Evolutionary conservation across 1,140 invertebrate genomes (phyloP), one percentile per base, ranked within the genome.

Genomic region (Dendrolimus punctatus): DNA sequence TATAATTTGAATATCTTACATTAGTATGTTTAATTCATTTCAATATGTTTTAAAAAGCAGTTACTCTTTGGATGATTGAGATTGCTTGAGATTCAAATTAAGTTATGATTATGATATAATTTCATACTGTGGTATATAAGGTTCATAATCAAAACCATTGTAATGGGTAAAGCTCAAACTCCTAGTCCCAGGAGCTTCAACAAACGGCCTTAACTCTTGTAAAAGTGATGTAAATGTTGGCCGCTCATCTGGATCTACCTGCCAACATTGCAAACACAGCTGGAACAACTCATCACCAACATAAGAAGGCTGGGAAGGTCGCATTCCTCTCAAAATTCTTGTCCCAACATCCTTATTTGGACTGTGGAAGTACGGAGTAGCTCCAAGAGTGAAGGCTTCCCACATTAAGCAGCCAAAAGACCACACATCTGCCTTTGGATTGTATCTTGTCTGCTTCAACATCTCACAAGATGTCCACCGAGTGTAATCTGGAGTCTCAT

Each of bases 311-410:
- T 95, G 94, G 4, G 90, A 88, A 2, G 95, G 91, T 39, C 94
- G 86, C 52, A 92, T 82, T 1, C 94, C 94, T 63, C 88, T 88
- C 39, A 91, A 82, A 5, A 96, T 83, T 48, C 92, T 88, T 6
- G 91, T 88, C 6, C 91, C 88, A 0, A 97, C 89, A 61, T 96
- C 94, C 55, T 90, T 90, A 47, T 88, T 91, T 8, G 88, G 79
- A 5, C 95, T 80, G 48, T 91, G 90, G 1, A 90, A 87, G 76
- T 95, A 96, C 0, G 93, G 94, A 6, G 95, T 96, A 1, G 91
- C 94, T 41, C 95, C 95, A 68, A 96, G 87, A n/a, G 93, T 91
- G 50, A 93, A 89, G 59, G 93, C 91, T 78, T 97, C 95, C 95
- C 95, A 96, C 40, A 95, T 76, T 6, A 96, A 71, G 53, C 94